Base-by-base conservation (phyloP, 2,797 vertebrate genomes). In the Amniataba percoides region DNA sequence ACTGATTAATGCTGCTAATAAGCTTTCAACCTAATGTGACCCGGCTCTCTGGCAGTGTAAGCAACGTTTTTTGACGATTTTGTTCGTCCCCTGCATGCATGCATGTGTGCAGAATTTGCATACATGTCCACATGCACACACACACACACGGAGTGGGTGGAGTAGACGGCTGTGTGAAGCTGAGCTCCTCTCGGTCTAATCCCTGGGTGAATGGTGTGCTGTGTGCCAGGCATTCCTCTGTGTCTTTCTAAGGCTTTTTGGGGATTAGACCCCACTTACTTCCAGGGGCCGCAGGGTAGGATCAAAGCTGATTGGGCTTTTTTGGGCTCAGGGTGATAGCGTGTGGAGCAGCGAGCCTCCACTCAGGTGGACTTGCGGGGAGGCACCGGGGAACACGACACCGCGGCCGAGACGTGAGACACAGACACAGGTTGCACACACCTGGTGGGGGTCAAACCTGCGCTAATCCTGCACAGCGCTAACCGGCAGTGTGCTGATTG, bases 181-280 rank as follows among this genome's bases (percentile, higher is more conserved):
- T 75, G 81, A 88, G 88, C 88, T 85, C 77, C 84, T 82, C 78
- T 89, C 75, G 23, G 60, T 81, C 74, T 94, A 95, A 95, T 94
- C 93, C 89, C 83, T 43, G 89, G 60, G 82, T 94, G 93, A 94
- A 93, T 93, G 92, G 89, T 59, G 74, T 80, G 85, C 89, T 93
- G 93, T 93, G 92, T 90, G 93, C 90, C 87, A 89, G 80, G 87
- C 94, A 95, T 95, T 95, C 94, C 92, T 91, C 90, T 84, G 79
- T 92, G 91, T 89, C 91, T 93, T 92, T 90, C 80, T 75, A 56
- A 82, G 83, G 89, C 86, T 93, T 94, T 92, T 81, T 86, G 80
- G 57, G 88, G 91, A 94, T 93, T 92, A 93, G 87, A 89, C 86
- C 89, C 87, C 93, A 90, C 91, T 93, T 87, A 92, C 87, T 86